Base-by-base conservation (phyloP, 2,797 vertebrate species). In the Myotis planiceps region DNA sequence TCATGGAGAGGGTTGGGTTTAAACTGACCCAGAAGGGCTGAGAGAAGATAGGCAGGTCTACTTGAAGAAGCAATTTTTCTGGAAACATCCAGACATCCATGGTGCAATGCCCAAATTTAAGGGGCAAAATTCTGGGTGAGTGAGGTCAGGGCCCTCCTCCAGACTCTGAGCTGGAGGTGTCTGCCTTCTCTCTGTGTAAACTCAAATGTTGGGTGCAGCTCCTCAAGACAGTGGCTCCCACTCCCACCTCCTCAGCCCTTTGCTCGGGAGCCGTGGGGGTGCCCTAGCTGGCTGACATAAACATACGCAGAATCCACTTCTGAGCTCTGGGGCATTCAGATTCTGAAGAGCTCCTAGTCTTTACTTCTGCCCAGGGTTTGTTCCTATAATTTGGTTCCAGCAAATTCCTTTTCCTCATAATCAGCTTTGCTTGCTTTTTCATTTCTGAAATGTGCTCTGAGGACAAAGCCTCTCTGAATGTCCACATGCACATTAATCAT, bases 371-470 rank as follows among this genome's bases (percentile, higher is more conserved):
- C 42, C 27, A 0, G 0, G 25, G 23, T 84, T 71, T 91, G 58
- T 55, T 39, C 39, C 69, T 45, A 37, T 47, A 75, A 5, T 37
- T 58, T 60, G 63, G 25, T 86, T 60, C 60, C 0, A 39, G 74
- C 12, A 79, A 75, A 55, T 82, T 49, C 7, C 66, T 79, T 90
- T 92, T 71, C 85, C 58, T 83, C 60, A 6, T 79, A 53, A 92
- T 86, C 78, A 45, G 45, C 63, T 87, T 65, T 90, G 25, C 63
- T 71, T 88, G 65, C 18, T 60, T 82, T 96, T 88, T 32, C 47
- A 68, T 94, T 94, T 92, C 84, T 81, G 74, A 86, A 88, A 58
- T 75, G 29, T 53, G 32, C 82, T 82, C 68, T 32, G 78, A 66
- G 85, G 81, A 78, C 76, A 63, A 88, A 74, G 58, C n/a, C 53